These are phyloP conservation scores for Amazona guildingii DNA, from an alignment of 2,113 vertebrate species.

Conservation along the genomic window DNA sequence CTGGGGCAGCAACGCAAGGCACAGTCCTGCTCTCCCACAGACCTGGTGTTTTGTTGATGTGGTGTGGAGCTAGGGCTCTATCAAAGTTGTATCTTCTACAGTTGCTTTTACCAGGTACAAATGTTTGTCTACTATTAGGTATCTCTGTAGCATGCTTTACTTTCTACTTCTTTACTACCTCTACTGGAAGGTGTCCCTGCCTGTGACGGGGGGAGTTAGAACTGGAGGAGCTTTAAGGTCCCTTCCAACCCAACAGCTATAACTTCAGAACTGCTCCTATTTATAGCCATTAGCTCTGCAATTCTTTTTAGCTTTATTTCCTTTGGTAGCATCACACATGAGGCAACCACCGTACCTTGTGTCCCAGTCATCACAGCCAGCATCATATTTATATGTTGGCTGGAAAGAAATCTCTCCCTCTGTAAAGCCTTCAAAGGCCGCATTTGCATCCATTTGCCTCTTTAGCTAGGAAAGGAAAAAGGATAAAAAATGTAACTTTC, in stretches of 20 bases:
- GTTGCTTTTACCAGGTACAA: neutral
- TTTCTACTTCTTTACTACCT: neutral
- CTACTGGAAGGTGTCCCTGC: neutral
- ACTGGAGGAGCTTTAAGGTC: neutral
- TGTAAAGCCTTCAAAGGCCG: conserved; percentile 88
- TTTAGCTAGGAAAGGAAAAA: conserved; percentile 78
- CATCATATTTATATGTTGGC: conserved; percentile 96
- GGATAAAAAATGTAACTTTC: neutral
- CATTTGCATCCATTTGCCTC: conserved; percentile 85
- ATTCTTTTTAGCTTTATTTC: neutral
- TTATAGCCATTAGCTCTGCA: neutral
- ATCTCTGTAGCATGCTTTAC: neutral
- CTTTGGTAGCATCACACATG: neutral
- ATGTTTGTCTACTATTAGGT: neutral
- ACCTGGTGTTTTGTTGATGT: neutral
- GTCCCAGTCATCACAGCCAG: conserved; percentile 93
- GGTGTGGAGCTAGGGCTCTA: neutral
- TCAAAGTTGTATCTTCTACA: neutral
- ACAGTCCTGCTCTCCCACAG: neutral
- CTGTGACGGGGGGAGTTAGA: neutral
- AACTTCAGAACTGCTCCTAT: neutral
- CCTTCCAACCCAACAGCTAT: neutral
- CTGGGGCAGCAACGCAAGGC: fast-evolving
- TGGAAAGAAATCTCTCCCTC: conserved; percentile 92
- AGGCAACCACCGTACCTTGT: conserved; percentile 81